Evolutionary conservation across 1,140 invertebrate genomes (phyloP), one percentile per base, ranked within the genome.

Genomic region (Danaus melanippus): DNA sequence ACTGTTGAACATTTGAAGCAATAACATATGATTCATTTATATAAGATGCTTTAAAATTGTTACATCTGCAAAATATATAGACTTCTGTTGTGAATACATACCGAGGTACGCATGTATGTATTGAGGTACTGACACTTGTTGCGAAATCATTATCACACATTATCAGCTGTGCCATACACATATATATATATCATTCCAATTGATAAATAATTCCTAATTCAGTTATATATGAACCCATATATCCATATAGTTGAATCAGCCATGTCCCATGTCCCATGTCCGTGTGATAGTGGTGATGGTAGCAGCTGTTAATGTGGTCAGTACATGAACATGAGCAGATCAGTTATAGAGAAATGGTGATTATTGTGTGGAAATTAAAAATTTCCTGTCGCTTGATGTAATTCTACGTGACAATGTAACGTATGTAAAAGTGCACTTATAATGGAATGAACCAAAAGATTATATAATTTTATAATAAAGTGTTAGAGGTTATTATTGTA

Each of bases 391-490:
- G 63, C 69, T 73, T 73, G 62, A 65, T 57, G 75, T 66, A 79
- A 83, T 75, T 73, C 67, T 76, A 76, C 69, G 71, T 75, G 71
- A 72, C 64, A 60, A 76, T 53, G 71, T 72, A 72, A 79, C 54
- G 73, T 79, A 75, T 74, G 67, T 76, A 63, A 74, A 85, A 85
- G 82, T 85, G 82, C 82, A 85, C 82, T 85, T 85, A 85, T 48
- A 32, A 81, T 74, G 73, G 76, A 80, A 69, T 82, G 80, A 77
- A 84, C 80, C 82, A 84, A 85, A 85, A 85, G 79, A 83, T 76
- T 81, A 85, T 81, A 85, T 85, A 85, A 85, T 85, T 85, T 85
- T 85, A 85, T 85, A 82, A 85, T 85, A 82, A 84, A 80, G 73
- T 84, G 77, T 81, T 85, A 85, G 79, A 74, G 62, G 71, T 75